Base-by-base conservation (phyloP, 2,888 invertebrate species). In the Mesorhabditis belari region DNA sequence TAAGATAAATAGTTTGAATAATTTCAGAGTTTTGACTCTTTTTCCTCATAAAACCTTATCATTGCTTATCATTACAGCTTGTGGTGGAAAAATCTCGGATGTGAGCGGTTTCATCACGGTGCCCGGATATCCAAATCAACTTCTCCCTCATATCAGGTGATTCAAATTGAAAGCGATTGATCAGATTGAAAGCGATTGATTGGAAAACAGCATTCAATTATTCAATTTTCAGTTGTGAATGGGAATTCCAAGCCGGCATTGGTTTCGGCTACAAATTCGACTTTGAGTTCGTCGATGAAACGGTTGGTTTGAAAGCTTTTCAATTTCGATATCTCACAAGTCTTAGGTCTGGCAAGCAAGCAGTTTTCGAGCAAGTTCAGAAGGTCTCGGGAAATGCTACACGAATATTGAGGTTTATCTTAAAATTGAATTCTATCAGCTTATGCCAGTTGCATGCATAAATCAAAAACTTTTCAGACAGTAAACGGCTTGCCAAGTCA, bases 221-320 rank as follows among this genome's bases (percentile, higher is more conserved):
- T 9, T 19, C 17, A 1, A 21, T 28, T 56, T 60, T 12, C 50
- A 61, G 55, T 25, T 79, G 79, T 56, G 55, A 56, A 3, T 79
- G 77, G 78, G 64, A 71, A 24, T 71, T 79, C 54, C 55, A 70
- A 21, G 75, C 77, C 5, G 74, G 73, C 52, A 67, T 72, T 9
- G 74, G 73, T 21, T 61, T 59, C 27, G 61, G 75, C 17, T 79
- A 77, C 59, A 23, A 58, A 6, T 59, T 79, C 27, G 68, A 70
- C 50, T 62, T 79, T 35, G 65, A 74, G 25, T 78, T 76, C 55
- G 49, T 62, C 5, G 63, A 65, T 19, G 49, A 35, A n/a, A n/a
- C 44, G 44, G 44, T 35, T n/a, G n/a, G n/a, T n/a, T n/a, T n/a
- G n/a, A n/a, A n/a, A n/a, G n/a, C n/a, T n/a, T n/a, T n/a, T n/a